A percentile compares a stretch with the other conserved stretches of the same genome.
These are phyloP conservation scores for Macrochelys suwanniensis DNA, from an alignment of 2,797 vertebrate genomes.

Conservation along the genomic window DNA sequence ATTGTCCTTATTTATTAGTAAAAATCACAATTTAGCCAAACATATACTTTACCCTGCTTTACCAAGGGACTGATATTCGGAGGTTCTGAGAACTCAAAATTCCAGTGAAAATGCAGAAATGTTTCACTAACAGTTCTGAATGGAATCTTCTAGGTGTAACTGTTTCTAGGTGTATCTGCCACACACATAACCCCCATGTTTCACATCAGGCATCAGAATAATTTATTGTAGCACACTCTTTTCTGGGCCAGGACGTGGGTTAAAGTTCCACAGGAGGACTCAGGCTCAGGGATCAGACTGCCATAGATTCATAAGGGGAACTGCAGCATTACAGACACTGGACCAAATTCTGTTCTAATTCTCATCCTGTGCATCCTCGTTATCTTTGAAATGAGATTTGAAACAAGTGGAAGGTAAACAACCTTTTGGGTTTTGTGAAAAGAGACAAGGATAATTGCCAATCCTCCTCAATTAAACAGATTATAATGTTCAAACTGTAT, in stretches of 20 bases:
- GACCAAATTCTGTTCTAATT: background rate
- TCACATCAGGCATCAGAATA: background rate
- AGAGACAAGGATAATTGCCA: background rate
- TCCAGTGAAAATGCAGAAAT: background rate
- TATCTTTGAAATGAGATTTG: background rate
- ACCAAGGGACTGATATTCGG: background rate
- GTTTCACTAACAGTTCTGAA: background rate
- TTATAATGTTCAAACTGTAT: background rate
- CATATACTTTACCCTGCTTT: background rate
- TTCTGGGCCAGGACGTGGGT: background rate
- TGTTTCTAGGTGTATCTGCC: background rate
- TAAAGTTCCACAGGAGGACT: background rate
- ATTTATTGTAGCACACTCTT: background rate
- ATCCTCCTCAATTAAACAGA: background rate
- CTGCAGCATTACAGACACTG: background rate
- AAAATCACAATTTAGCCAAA: background rate
- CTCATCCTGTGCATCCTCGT: background rate
- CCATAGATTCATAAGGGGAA: background rate
- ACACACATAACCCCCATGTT: background rate
- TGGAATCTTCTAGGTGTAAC: background rate
- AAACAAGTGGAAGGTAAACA: background rate
- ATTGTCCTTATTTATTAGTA: slow-evolving; percentile 37
- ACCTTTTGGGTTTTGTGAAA: background rate
- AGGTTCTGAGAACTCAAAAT: background rate
- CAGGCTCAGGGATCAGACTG: background rate